These are phyloP conservation scores for Ricordea florida DNA, from an alignment of 92 coral and sea anemone genomes.

Conservation along the genomic window DNA sequence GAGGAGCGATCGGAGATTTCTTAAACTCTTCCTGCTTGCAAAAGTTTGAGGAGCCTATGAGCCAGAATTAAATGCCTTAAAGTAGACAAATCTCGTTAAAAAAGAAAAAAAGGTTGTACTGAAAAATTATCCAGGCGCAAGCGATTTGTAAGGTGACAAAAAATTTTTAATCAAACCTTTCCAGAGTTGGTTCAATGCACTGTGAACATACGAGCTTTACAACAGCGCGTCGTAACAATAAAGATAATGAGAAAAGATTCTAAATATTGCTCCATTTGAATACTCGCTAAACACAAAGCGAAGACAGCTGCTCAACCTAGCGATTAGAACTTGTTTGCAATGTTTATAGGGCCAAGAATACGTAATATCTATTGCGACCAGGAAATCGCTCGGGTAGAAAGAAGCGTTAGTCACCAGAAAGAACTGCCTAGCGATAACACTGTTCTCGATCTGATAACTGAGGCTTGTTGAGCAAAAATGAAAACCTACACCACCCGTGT, in stretches of 20 bases:
- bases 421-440: neutral
- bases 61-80: neutral
- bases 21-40: too few species aligned
- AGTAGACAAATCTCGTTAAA: conserved; percentile 4
- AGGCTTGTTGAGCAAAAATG: too few species aligned
- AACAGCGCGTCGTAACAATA: conserved; percentile 5
- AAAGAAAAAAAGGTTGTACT: neutral
- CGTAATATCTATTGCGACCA: neutral
- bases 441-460: conserved; percentile 1
- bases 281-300: conserved; percentile 27
- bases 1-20: too few species aligned
- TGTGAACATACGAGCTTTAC: neutral
- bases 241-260: conserved; percentile 26
- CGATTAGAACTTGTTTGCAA: neutral
- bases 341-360: conserved; percentile 3
- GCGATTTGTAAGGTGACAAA: neutral
- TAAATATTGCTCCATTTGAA: conserved; percentile 34
- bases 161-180: neutral
- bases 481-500: neutral
- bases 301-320: conserved; percentile 20
- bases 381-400: neutral
- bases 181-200: neutral
- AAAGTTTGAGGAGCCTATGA: too few species aligned
- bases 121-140: neutral
- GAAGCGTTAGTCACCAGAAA: neutral